Evolutionary conservation across 2,797 vertebrate genomes (phyloP).

Genomic region (Fringilla coelebs): DNA sequence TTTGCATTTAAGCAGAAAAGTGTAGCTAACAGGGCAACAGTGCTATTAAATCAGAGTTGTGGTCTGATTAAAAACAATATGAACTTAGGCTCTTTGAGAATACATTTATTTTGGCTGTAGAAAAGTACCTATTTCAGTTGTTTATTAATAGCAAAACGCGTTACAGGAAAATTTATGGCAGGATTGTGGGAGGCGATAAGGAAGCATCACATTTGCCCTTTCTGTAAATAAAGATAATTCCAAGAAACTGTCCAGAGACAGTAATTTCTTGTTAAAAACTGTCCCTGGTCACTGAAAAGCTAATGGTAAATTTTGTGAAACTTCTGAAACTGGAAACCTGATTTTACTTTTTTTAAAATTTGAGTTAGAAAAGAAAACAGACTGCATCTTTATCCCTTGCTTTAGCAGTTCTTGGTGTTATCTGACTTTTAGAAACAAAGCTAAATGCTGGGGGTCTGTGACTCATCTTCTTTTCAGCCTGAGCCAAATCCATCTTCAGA

Average conservation of each 20-base stretch:
- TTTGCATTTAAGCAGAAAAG: not conserved
- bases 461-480: slow-evolving; percentile 55
- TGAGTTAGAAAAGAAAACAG: not conserved
- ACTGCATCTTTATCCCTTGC: not conserved
- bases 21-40: not conserved
- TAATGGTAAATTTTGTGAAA: not conserved
- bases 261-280: not conserved
- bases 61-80: not conserved
- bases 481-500: slow-evolving; percentile 12
- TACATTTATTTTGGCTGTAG: not conserved
- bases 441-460: not conserved
- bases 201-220: not conserved
- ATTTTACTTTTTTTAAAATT: not conserved
- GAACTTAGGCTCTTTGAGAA: not conserved
- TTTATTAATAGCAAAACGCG: not conserved
- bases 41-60: not conserved
- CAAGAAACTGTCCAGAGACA: not conserved
- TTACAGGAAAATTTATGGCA: not conserved
- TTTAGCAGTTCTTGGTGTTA: slow-evolving; percentile 21
- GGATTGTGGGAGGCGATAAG: not conserved
- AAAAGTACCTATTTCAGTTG: not conserved
- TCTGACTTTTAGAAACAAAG: slow-evolving; percentile 39
- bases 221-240: not conserved
- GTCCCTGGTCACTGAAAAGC: not conserved
- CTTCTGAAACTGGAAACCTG: not conserved